Evolutionary conservation across 2,113 vertebrate genomes (phyloP).

Genomic region (Atlantisia rogersi): DNA sequence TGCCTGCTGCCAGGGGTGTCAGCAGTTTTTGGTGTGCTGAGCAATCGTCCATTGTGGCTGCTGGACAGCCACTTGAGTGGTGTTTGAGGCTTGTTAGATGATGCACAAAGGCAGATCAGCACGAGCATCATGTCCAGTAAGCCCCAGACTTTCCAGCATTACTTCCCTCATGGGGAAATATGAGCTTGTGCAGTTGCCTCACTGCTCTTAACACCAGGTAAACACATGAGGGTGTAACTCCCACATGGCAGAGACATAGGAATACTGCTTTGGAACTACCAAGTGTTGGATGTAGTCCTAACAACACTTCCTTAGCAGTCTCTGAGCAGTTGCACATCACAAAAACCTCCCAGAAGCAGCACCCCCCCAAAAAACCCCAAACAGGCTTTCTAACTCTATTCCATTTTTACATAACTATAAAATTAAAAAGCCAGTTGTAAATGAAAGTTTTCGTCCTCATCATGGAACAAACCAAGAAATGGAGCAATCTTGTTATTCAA

Average conservation of each 20-base stretch:
- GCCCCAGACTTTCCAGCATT: background rate
- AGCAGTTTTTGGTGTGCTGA: fast-evolving
- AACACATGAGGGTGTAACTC: background rate
- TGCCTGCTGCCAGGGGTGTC: too few relatives aligned
- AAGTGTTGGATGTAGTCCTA: background rate
- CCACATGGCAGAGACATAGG: fast-evolving
- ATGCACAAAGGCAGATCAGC: background rate
- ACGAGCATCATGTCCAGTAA: background rate
- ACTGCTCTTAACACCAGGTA: background rate
- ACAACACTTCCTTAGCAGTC: background rate
- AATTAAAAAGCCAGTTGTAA: background rate
- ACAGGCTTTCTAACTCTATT: background rate
- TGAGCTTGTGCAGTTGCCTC: background rate
- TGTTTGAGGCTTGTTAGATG: fast-evolving
- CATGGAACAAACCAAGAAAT: background rate
- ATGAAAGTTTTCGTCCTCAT: background rate
- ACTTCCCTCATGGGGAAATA: background rate
- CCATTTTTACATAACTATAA: background rate
- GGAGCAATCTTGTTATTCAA: fast-evolving
- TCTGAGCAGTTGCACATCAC: background rate
- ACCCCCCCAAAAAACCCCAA: background rate
- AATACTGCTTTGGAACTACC: background rate
- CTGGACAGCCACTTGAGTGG: fast-evolving
- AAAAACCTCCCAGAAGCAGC: too few relatives aligned
- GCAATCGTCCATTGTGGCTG: too few relatives aligned